Conservation (phyloP, 2,113 vertebrate species). For the Campylorhamphus procurvoides region DNA sequence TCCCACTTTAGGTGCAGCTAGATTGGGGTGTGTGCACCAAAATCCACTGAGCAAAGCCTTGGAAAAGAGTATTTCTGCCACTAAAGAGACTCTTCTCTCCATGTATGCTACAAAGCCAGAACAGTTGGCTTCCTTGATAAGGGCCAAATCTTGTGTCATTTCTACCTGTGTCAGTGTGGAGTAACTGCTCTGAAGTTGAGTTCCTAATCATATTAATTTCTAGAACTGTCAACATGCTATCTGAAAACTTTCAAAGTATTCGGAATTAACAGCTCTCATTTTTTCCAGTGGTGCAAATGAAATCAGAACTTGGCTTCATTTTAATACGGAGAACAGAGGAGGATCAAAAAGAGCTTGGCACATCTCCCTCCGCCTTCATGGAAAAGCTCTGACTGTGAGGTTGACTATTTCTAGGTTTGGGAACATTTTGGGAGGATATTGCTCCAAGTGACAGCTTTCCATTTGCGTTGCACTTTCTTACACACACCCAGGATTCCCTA, state of each 20-base stretch:
- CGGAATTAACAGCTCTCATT: not conserved
- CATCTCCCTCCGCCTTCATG: not conserved
- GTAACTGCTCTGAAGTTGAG: not conserved
- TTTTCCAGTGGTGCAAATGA: not conserved
- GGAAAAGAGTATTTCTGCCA: not conserved
- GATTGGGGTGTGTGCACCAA: not conserved
- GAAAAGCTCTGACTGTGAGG: not conserved
- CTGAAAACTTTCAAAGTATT: not conserved
- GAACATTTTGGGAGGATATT: not conserved
- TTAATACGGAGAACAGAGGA: not conserved
- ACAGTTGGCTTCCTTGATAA: not conserved
- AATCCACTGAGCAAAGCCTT: not conserved
- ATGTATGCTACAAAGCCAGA: not conserved
- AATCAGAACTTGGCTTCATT: not conserved
- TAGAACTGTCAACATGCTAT: not conserved
- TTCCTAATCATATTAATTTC: not conserved
- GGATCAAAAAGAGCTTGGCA: not conserved
- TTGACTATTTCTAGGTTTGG: not conserved
- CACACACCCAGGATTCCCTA: not conserved
- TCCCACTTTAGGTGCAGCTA: not conserved
- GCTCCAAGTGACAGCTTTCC: not conserved
- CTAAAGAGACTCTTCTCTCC: not conserved
- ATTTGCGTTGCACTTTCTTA: not conserved
- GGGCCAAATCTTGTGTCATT: not conserved
- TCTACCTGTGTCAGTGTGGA: not conserved